A percentile compares a stretch with the other conserved stretches of the same genome.
Conservation (phyloP, 2,888 invertebrate species). For the Mesorhabditis spiculigera region DNA sequence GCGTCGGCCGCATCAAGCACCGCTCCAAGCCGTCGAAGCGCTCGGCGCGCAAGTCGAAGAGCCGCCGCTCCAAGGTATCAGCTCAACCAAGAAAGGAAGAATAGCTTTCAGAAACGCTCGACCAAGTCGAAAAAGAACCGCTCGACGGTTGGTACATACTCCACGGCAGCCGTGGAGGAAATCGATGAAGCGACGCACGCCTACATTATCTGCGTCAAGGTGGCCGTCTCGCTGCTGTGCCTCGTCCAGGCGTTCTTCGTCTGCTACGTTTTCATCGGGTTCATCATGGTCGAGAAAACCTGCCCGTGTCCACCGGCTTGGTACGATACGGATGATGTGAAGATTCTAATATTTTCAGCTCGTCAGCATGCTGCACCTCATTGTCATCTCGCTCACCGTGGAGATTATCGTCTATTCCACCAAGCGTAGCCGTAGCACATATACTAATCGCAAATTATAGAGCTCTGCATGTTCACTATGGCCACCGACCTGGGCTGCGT, state of each 20-base stretch:
- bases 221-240: background rate
- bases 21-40: too few species aligned
- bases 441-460: background rate
- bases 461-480: background rate
- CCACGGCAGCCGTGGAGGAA: too few species aligned
- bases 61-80: too few species aligned
- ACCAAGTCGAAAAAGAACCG: too few species aligned
- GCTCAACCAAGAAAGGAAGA: too few species aligned
- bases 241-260: background rate
- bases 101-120: too few species aligned
- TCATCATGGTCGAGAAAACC: background rate
- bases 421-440: background rate
- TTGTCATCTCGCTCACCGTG: background rate
- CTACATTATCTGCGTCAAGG: background rate
- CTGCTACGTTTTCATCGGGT: background rate
- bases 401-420: background rate
- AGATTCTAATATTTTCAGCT: background rate
- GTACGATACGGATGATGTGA: background rate
- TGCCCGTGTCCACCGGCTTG: slow-evolving; percentile 2
- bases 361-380: background rate
- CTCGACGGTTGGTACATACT: too few species aligned
- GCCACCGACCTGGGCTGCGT: background rate
- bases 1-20: too few species aligned
- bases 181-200: too few species aligned
- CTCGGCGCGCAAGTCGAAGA: too few species aligned